phyloP scores from a whole-genome alignment of 2,797 vertebrate genomes.

The Gymnopithys bicolor region DNA sequence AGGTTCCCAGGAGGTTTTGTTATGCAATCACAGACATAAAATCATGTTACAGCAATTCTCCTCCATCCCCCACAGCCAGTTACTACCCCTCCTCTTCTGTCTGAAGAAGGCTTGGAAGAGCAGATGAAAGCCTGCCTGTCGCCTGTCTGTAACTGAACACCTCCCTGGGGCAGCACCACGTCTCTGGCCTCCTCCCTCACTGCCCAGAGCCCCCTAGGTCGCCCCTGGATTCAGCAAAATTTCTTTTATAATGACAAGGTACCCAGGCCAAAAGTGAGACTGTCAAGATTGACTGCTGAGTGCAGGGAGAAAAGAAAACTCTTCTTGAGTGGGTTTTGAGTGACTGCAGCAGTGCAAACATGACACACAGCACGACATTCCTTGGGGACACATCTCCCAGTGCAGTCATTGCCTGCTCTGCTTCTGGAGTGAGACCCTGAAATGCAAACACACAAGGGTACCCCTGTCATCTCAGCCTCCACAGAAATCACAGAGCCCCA shows the following conservation, averaged over 20 bases:
- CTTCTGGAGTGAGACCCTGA: background rate
- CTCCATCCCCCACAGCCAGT: conserved; percentile 41
- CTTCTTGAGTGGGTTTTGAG: background rate
- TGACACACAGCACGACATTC: background rate
- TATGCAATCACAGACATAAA: conserved; percentile 61
- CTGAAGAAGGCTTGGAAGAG: conserved; percentile 10
- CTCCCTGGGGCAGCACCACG: background rate
- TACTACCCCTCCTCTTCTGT: conserved; percentile 5
- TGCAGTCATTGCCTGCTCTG: background rate
- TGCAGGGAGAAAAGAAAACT: background rate
- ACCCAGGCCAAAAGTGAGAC: background rate
- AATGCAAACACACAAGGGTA: accelerated
- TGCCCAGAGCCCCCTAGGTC: background rate
- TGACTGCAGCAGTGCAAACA: background rate
- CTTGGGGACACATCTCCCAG: background rate
- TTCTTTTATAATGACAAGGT: background rate
- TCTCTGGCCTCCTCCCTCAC: background rate
- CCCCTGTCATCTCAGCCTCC: background rate
- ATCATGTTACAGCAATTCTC: conserved; percentile 39
- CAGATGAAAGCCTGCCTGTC: conserved; percentile 52
- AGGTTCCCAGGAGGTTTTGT: conserved; percentile 55
- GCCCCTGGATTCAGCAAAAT: background rate
- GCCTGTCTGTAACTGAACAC: conserved; percentile 15
- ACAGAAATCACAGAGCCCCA: background rate
- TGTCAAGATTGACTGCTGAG: background rate